Base-by-base conservation (phyloP, 1,140 invertebrate genomes). In the Wiebesia pumilae region DNA sequence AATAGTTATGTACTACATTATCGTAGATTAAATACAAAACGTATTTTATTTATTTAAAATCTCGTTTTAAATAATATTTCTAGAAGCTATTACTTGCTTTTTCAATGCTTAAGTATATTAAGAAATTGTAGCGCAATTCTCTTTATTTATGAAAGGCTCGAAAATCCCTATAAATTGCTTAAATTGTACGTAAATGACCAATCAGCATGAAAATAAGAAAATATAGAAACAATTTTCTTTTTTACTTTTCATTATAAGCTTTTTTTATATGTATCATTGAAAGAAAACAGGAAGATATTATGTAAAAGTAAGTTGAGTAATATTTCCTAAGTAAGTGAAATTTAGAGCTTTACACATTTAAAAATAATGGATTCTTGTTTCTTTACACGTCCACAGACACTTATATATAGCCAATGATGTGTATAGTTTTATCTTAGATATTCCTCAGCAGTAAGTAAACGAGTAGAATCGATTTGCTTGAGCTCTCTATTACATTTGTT, bases 381-480 rank as follows among this genome's bases (percentile, higher is more conserved):
- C 38, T 47, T 81, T n/a, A 14, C 19, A 71, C 6, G 2, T 71
- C 24, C 40, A 35, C 40, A 16, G 14, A 21, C 58, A 87, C 73
- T 85, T 83, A 43, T 83, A 43, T 78, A 73, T 85, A 65, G 35
- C 35, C 51, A 69, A 27, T 47, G 12, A 47, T 30, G 43, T 47
- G 21, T 80, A 40, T 38, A 81, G 21, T 47, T 84, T 62, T 69
- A 67, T 67, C 47, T 85, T 35, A 27, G n/a, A 65, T 67, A 43
- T 67, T 67, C 30, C 24, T 19, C 30, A n/a, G 47, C 10, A 71
- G 30, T 62, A 38, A 35, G 27, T 40, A 51, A 10, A 84, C 10
- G 75, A 30, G 83, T 51, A 14, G 40, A 69, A 86, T 86, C 79
- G 78, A 86, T 86, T 79, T 30, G 16, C 30, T 78, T 62, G 7